phyloP scores from a whole-genome alignment of 2,113 vertebrate species.

The Passer domesticus region DNA sequence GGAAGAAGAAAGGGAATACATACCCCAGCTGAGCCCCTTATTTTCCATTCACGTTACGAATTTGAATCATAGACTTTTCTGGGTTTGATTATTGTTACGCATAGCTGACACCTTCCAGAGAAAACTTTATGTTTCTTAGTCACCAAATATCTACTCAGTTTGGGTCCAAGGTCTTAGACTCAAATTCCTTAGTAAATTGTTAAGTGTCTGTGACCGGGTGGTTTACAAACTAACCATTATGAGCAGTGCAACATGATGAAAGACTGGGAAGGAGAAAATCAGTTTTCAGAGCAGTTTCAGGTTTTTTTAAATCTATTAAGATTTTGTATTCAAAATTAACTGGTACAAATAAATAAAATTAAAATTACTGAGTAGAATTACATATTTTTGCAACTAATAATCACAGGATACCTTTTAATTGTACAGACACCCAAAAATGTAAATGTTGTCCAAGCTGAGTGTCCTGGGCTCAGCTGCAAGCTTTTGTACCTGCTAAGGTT shows the following conservation, averaged over 20 bases:
- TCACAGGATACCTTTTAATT: background rate
- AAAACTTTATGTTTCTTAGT: background rate
- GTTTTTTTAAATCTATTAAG: background rate
- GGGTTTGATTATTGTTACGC: background rate
- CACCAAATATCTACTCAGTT: background rate
- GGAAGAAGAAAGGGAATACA: background rate
- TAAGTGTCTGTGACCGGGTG: background rate
- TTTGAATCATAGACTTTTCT: background rate
- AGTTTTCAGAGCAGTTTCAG: background rate
- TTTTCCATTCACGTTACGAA: background rate
- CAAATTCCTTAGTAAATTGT: background rate
- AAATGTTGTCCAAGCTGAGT: background rate
- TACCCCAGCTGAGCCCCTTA: background rate
- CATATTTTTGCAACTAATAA: background rate
- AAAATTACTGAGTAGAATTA: background rate
- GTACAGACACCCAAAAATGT: background rate
- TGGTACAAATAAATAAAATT: background rate
- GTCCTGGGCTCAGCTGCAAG: background rate
- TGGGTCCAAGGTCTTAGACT: background rate
- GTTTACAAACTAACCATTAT: background rate
- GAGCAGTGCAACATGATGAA: background rate
- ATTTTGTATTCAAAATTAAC: background rate
- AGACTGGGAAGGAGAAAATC: background rate
- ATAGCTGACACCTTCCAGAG: background rate
- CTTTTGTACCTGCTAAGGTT: background rate